A percentile compares a stretch with the other conserved stretches of the same genome.
phyloP scores from a whole-genome alignment of 1,140 invertebrate species.

The Rhynchophorus ferrugineus region DNA sequence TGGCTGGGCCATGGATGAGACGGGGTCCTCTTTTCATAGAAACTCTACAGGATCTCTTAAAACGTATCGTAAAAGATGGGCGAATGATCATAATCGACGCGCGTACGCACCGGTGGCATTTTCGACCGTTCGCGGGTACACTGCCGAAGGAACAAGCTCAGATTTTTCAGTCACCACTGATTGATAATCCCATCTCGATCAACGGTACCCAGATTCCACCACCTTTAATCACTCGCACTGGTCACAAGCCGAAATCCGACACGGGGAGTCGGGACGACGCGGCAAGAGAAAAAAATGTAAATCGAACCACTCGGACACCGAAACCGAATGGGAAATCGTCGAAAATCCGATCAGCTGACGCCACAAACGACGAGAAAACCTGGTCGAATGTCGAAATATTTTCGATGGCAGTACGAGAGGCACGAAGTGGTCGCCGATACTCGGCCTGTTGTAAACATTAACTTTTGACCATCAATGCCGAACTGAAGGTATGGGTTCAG shows the following conservation, averaged over 20 bases:
- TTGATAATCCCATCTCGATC: no score
- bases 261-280: background rate
- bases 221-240: background rate
- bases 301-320: no score
- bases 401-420: background rate
- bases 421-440: conserved; percentile 8
- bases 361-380: no score
- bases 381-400: no score
- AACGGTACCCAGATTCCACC: background rate
- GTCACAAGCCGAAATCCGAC: background rate
- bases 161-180: background rate
- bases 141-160: no score
- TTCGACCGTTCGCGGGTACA: no score
- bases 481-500: conserved; percentile 23
- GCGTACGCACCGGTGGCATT: no score
- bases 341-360: no score
- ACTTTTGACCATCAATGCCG: conserved; percentile 24
- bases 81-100: no score
- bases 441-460: conserved; percentile 24
- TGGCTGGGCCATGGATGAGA: conserved; percentile 16
- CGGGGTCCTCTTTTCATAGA: background rate
- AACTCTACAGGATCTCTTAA: background rate
- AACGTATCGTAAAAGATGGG: no score
- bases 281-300: no score
- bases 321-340: no score